Conservation (phyloP, 2,113 vertebrate species). For the human region GRCh38 chr4:71366001-71366500, state of each 20-base stretch:
- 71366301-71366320: background rate
- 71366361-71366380: background rate
- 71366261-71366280: background rate
- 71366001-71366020: background rate
- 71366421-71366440: slow-evolving; percentile 17
- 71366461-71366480: background rate
- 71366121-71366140: background rate
- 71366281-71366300: background rate
- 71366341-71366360: background rate
- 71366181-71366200: background rate
- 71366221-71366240: background rate
- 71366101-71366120: background rate
- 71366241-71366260: background rate
- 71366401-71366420: slow-evolving; percentile 25
- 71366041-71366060: background rate
- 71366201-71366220: background rate
- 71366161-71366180: background rate
- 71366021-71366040: background rate
- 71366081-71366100: background rate
- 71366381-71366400: background rate
- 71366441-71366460: background rate
- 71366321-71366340: no score
- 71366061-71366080: background rate
- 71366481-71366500: background rate
- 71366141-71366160: background rate